Evolutionary conservation across 2,888 invertebrate species (phyloP), one percentile per base, ranked within the genome.

Genomic region (Coleophora deauratella): DNA sequence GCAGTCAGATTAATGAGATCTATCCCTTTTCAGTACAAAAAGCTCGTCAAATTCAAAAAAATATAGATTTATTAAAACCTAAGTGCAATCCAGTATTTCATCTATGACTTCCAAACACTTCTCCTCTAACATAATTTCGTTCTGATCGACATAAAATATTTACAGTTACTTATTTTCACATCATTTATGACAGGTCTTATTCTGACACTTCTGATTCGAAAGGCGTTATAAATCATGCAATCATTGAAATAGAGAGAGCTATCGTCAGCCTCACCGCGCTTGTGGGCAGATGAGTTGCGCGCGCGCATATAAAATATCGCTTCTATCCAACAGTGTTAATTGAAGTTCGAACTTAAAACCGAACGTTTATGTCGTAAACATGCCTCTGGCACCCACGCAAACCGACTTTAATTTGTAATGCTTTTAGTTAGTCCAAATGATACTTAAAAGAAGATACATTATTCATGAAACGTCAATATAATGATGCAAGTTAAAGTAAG

Each of bases 381-480:
- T 64, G 67, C 59, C 69, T 27, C 9, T 59, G 47, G 64, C 75
- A 70, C 74, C 75, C 65, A 68, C 79, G 62, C 61, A 58, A 47
- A 47, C 7, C 54, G 53, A 51, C 57, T 52, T 68, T 57, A 78
- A 80, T 80, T 80, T 80, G 78, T 79, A 76, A 80, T 79, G 74
- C 63, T 60, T 70, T 69, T 67, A 21, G 66, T 69, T 65, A 68
- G 57, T 57, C 66, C 78, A 79, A n/a, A 80, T 79, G 76, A 76
- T 77, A 62, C 71, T 62, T 50, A 59, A 60, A 54, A 62, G 62
- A 68, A 62, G 71, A 71, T 72, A 64, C 62, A 63, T 63, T 66
- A 72, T 75, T 21, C 21, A 21, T 4, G 21, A 6, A 6, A 21
- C 21, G 21, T 21, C 21, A 21, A 21, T 21, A 21, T 21, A 21